Conservation (phyloP, 1,140 invertebrate genomes). For the Pectinophora gossypiella region DNA sequence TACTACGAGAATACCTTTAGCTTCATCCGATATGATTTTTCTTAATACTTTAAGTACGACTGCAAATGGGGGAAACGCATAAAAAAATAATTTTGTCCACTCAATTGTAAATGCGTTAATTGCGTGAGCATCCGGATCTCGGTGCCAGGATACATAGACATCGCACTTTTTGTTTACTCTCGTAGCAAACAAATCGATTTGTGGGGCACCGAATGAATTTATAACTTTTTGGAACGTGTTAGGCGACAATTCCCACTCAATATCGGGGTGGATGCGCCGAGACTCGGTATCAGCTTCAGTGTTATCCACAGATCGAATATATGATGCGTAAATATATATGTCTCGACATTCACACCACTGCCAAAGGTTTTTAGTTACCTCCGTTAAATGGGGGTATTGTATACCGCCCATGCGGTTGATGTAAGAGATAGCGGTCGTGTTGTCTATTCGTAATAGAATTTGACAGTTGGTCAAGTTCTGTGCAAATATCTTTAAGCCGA, state of each 20-base stretch:
- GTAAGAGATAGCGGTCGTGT: constrained; percentile 26
- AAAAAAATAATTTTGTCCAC: constrained; percentile 29
- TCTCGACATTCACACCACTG: constrained; percentile 32
- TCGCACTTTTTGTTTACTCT: constrained; percentile 34
- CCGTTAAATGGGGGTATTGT: constrained; percentile 18
- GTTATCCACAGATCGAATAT: constrained; percentile 26
- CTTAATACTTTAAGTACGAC: constrained; percentile 25
- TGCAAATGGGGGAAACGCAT: constrained; percentile 37
- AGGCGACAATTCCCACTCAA: constrained; percentile 14
- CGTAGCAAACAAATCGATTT: constrained; percentile 21
- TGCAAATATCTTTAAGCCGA: constrained; percentile 14
- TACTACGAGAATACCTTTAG: constrained; percentile 26
- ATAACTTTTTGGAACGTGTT: constrained; percentile 16
- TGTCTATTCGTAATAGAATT: constrained; percentile 28
- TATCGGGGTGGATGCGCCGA: constrained; percentile 13
- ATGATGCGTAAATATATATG: constrained; percentile 25
- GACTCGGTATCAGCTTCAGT: constrained; percentile 28
- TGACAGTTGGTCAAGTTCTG: constrained; percentile 12
- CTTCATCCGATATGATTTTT: constrained; percentile 27
- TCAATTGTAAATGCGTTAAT: constrained; percentile 37
- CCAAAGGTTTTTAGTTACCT: constrained; percentile 25
- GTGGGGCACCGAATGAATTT: constrained; percentile 15
- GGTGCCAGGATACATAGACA: constrained; percentile 22
- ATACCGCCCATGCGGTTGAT: constrained; percentile 32
- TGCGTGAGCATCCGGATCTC: constrained; percentile 17